Conservation (phyloP, 1,140 invertebrate species). For the Aphelinus atriplicis region DNA sequence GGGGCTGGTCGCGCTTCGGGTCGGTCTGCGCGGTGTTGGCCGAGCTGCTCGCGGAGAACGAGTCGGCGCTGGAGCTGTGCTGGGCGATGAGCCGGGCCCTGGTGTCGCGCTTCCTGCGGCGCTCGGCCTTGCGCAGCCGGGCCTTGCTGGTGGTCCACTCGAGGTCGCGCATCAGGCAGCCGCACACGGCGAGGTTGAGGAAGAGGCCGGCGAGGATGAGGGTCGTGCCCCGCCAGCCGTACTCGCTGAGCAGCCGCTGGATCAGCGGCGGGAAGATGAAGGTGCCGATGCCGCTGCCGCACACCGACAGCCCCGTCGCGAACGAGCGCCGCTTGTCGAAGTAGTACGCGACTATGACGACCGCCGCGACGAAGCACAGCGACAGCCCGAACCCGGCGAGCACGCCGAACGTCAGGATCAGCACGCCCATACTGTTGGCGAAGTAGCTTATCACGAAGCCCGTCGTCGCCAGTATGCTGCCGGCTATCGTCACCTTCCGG, state of each 20-base stretch:
- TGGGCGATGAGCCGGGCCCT: constrained; percentile 68
- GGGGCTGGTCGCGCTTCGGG: constrained; percentile 49
- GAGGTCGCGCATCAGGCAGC: constrained; percentile 83
- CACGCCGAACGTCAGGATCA: constrained; percentile 87
- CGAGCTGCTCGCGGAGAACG: constrained; percentile 75
- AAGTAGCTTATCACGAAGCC: constrained; percentile 87
- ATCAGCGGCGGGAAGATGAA: constrained; percentile 92
- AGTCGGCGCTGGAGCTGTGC: constrained; percentile 72
- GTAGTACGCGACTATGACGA: constrained; percentile 95
- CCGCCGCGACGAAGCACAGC: constrained; percentile 87
- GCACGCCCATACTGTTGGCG: constrained; percentile 78
- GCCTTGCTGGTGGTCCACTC: constrained; percentile 74
- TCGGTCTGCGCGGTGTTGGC: constrained; percentile 68
- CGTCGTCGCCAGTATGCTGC: constrained; percentile 78
- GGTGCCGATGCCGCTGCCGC: constrained; percentile 89
- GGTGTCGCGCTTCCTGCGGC: constrained; percentile 69
- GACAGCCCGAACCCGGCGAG: constrained; percentile 87
- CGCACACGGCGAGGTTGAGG: constrained; percentile 88
- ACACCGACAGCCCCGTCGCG: constrained; percentile 92
- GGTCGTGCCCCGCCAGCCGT: constrained; percentile 86
- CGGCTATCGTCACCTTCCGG: constrained; percentile 81
- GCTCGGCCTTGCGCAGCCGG: constrained; percentile 70
- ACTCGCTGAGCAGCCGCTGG: constrained; percentile 78
- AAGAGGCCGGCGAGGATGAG: constrained; percentile 86
- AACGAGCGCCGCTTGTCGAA: constrained; percentile 92